Percentiles rank a stretch among this genome's conserved stretches.
These are phyloP conservation scores for Heteromurus nitidus DNA, from an alignment of 2,888 invertebrate species.

Conservation along the genomic window DNA sequence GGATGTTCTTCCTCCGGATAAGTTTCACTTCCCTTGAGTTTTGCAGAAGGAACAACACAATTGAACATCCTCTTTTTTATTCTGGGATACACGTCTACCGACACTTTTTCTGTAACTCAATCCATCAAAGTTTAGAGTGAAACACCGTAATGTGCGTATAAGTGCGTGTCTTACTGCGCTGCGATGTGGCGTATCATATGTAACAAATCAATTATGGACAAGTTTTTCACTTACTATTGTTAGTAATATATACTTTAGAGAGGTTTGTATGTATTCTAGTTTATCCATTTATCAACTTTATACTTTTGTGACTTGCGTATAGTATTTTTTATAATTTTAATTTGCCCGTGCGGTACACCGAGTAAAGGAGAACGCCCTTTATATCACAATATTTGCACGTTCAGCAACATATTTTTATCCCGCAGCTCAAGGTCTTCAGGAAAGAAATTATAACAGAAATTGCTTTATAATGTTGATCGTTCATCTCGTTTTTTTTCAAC, in stretches of 20 bases:
- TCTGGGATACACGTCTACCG: conserved; percentile 13
- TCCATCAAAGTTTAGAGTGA: conserved; percentile 49
- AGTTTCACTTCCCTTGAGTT: conserved; percentile 36
- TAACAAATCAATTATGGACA: background rate
- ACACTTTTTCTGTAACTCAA: conserved; percentile 43
- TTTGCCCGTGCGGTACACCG: too few relatives aligned
- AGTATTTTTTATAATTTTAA: too few relatives aligned
- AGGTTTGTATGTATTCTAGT: too few relatives aligned
- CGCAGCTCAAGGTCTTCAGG: conserved; percentile 51
- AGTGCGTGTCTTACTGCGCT: conserved; percentile 35
- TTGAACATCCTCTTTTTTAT: conserved; percentile 5
- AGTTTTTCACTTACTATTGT: too few relatives aligned
- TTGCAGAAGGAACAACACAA: conserved; percentile 6
- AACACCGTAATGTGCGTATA: conserved; percentile 29
- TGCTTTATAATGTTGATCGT: conserved; percentile 5
- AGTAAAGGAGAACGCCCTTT: conserved; percentile 32
- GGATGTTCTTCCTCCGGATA: conserved; percentile 44
- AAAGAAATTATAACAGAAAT: conserved; percentile 41
- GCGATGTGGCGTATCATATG: conserved; percentile 4
- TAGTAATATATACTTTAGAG: too few relatives aligned
- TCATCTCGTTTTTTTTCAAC: conserved; percentile 5
- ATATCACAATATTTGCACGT: conserved; percentile 38
- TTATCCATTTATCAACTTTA: too few relatives aligned
- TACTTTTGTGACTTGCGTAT: too few relatives aligned
- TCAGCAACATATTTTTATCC: conserved; percentile 22